Evolutionary conservation across 2,888 invertebrate species (phyloP), one percentile per base, ranked within the genome.

Genomic region (Fabriciana adippe): DNA sequence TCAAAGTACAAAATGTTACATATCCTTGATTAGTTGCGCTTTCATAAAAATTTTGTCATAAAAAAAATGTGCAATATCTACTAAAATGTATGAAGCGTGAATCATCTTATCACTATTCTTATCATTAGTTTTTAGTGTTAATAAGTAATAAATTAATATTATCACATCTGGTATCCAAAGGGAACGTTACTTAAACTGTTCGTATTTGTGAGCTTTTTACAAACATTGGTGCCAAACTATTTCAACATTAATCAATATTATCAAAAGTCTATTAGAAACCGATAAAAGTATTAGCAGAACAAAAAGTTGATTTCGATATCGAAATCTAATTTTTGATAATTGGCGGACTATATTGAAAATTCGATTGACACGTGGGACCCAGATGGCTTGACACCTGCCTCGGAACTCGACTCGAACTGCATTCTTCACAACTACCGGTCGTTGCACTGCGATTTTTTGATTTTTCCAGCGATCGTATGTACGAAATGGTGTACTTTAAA

Each of bases 331-430:
- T 81, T 75, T 75, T 78, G 79, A 81, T 84, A 81, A 82, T 83
- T 81, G 83, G 78, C 79, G 81, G 83, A 84, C 80, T 81, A 71
- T 80, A 79, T 76, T 70, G 77, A 78, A 78, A 76, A 80, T 79
- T 80, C 75, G 65, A 70, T 70, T 70, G 70, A 68, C 90, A 88
- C 89, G 90, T 88, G 89, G 84, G 78, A 72, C 79, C 87, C 91
- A 90, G 87, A 87, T 90, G 90, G 82, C 71, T 73, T 76, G 83
- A 86, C 90, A 90, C 90, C 91, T 90, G 90, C 86, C 76, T 80
- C 84, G 82, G 86, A 82, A 85, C 84, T 79, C 79, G 82, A 79
- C 78, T 78, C 79, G 84, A 83, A 80, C 86, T 79, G 84, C 89
- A 89, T 91, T 90, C 89, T 84, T 87, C 75, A 72, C 75, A 74